Evolutionary conservation across 1,140 invertebrate species (phyloP).

Genomic region (Pemphigus obesinymphae): DNA sequence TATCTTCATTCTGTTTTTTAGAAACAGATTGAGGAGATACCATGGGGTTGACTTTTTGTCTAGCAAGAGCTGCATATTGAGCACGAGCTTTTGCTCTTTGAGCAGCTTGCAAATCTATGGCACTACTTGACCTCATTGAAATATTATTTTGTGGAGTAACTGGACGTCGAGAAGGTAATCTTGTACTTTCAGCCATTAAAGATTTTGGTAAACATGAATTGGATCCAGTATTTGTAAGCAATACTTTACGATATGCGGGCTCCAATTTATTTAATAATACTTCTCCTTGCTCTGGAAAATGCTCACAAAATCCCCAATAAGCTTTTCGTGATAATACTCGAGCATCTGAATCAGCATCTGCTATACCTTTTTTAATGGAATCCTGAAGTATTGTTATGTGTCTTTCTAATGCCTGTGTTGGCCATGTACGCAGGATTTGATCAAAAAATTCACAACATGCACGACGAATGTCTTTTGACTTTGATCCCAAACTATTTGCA

Average conservation of each 20-base stretch:
- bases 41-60: constrained; percentile 65
- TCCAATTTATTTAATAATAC: constrained; percentile 77
- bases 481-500: constrained; percentile 72
- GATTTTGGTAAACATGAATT: constrained; percentile 40
- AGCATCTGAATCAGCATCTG: constrained; percentile 87
- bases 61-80: constrained; percentile 69
- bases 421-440: constrained; percentile 79
- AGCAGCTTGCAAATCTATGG: constrained; percentile 84
- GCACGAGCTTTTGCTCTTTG: constrained; percentile 76
- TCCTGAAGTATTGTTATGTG: constrained; percentile 74
- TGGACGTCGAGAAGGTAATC: constrained; percentile 41
- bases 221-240: constrained; percentile 34
- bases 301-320: constrained; percentile 82
- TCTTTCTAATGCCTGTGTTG: constrained; percentile 72
- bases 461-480: constrained; percentile 86
- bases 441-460: constrained; percentile 79
- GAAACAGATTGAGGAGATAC: constrained; percentile 54
- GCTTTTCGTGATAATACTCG: constrained; percentile 73
- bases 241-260: constrained; percentile 57
- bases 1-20: constrained; percentile 50
- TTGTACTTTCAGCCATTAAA: constrained; percentile 32
- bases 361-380: constrained; percentile 80
- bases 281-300: constrained; percentile 88
- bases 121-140: constrained; percentile 75
- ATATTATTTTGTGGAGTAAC: constrained; percentile 41